phyloP scores from a whole-genome alignment of 2,888 invertebrate species.

The Orthonychiurus folsomi region DNA sequence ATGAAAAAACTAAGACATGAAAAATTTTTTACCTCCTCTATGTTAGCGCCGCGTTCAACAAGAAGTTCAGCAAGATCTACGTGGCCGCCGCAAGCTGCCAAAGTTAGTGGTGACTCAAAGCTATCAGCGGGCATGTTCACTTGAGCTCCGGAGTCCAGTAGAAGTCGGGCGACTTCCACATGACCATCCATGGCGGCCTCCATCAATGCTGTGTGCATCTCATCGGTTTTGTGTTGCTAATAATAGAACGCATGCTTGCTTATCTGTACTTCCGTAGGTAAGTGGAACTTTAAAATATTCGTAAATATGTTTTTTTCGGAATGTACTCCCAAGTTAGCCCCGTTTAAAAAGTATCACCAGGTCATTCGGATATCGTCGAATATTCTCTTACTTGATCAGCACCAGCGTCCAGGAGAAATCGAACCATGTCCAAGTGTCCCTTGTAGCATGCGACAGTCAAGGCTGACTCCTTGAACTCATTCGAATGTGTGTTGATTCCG shows the following conservation, averaged over 20 bases:
- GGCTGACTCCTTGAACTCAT: constrained; percentile 98
- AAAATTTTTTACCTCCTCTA: too few species aligned
- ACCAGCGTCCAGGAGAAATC: constrained; percentile 88
- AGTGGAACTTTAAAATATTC: constrained; percentile 2
- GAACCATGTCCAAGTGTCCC: constrained; percentile 93
- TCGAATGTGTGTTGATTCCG: constrained; percentile 96
- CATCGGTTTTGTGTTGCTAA: constrained; percentile 96
- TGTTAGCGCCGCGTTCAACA: constrained; percentile 93
- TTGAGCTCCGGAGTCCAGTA: constrained; percentile 94
- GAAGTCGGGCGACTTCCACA: constrained; percentile 87
- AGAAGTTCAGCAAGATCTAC: constrained; percentile 91
- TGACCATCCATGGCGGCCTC: constrained; percentile 99
- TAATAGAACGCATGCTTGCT: too few species aligned
- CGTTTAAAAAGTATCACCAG: too few species aligned
- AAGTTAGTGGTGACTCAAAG: constrained; percentile 94
- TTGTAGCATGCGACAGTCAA: constrained; percentile 91
- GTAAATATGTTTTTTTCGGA: too few species aligned
- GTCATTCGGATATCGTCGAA: too few species aligned
- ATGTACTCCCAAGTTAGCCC: too few species aligned
- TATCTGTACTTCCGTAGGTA: too few species aligned
- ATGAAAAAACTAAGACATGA: too few species aligned
- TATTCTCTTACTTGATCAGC: constrained; percentile 68
- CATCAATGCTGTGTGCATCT: constrained; percentile 99
- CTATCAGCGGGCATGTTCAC: constrained; percentile 98
- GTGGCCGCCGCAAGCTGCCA: constrained; percentile 98